These are phyloP conservation scores for human (Homo sapiens) DNA, from an alignment of 2,113 vertebrate species.

Conservation along the genomic window GRCh38 chr7:82594501-82595000, in stretches of 20 bases:
- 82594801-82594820: slow-evolving; percentile 45
- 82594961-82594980: slow-evolving; percentile 27
- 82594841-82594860: slow-evolving; percentile 30
- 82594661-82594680: background rate
- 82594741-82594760: background rate
- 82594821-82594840: slow-evolving; percentile 48
- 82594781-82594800: slow-evolving; percentile 10
- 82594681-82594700: slow-evolving; percentile 45
- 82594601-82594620: background rate
- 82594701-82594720: slow-evolving; percentile 36
- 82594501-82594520: background rate
- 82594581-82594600: background rate
- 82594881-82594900: slow-evolving; percentile 1
- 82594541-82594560: background rate
- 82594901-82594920: slow-evolving; percentile 56
- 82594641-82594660: background rate
- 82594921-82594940: slow-evolving; percentile 43
- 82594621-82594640: background rate
- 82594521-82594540: background rate
- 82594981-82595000: slow-evolving; percentile 51
- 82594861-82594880: slow-evolving; percentile 56
- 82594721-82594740: slow-evolving; percentile 22
- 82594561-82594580: background rate
- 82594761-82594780: background rate
- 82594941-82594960: slow-evolving; percentile 60